phyloP scores from a whole-genome alignment of 2,888 invertebrate species.

The Tenthredo notha region DNA sequence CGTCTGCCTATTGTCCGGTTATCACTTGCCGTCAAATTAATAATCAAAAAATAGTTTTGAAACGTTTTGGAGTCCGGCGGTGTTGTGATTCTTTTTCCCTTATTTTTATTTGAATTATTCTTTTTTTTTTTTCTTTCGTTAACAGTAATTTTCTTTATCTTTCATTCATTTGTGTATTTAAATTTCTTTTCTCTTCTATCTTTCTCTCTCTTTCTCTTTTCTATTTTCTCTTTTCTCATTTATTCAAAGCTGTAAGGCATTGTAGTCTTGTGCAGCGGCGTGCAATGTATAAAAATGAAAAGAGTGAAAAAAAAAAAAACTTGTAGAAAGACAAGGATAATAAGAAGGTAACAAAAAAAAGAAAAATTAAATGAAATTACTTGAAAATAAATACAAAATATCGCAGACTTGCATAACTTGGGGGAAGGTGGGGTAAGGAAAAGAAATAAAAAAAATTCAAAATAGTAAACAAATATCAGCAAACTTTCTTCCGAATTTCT shows the following conservation, averaged over 20 bases:
- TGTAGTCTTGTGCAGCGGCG: constrained; percentile 50
- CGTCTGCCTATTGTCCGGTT: constrained; percentile 35
- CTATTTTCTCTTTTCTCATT: neutral
- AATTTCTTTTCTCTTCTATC: neutral
- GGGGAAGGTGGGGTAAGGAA: neutral
- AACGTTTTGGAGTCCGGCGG: neutral
- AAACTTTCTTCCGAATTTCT: constrained; percentile 8
- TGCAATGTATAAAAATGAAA: constrained; percentile 41
- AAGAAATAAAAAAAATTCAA: neutral
- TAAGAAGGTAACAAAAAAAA: constrained; percentile 46
- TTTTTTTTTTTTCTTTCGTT: neutral
- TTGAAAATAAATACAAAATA: neutral
- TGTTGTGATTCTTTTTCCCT: constrained; percentile 25
- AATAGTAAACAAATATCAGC: neutral
- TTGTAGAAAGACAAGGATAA: constrained; percentile 37
- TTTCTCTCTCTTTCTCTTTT: neutral
- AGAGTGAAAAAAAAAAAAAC: neutral
- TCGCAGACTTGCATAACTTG: constrained; percentile 8
- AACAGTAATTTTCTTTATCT: neutral
- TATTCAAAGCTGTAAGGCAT: constrained; percentile 48
- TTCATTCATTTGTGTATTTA: neutral
- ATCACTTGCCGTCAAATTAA: constrained; percentile 28
- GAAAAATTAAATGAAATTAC: constrained; percentile 25
- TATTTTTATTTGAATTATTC: neutral
- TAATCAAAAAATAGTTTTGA: constrained; percentile 16